Conservation (phyloP, 2,888 invertebrate species). For the Eumerus sabulonum region DNA sequence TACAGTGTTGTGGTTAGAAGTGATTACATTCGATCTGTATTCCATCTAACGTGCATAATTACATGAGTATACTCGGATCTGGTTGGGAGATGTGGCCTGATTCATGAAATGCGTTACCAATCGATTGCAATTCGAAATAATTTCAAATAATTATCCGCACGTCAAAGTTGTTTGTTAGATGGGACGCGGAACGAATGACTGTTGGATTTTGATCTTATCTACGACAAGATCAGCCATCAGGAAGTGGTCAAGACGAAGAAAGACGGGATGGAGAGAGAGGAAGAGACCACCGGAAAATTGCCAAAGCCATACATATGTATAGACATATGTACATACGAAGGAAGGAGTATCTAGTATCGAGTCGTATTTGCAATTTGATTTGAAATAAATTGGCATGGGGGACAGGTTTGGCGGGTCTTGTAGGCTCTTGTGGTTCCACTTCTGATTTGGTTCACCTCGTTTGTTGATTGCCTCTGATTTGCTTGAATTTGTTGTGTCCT, state of each 20-base stretch:
- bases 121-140: slow-evolving; percentile 64
- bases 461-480: slow-evolving; percentile 60
- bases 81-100: slow-evolving; percentile 41
- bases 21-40: slow-evolving; percentile 31
- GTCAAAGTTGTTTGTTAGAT: slow-evolving; percentile 65
- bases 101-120: slow-evolving; percentile 52
- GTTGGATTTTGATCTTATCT: slow-evolving; percentile 60
- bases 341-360: slow-evolving; percentile 27
- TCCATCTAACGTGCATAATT: slow-evolving; percentile 44
- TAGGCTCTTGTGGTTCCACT: slow-evolving; percentile 51
- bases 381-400: slow-evolving; percentile 64
- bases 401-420: slow-evolving; percentile 62
- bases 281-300: slow-evolving; percentile 43
- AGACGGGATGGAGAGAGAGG: background rate
- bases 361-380: slow-evolving; percentile 59
- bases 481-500: slow-evolving; percentile 49
- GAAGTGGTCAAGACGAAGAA: slow-evolving; percentile 34
- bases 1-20: slow-evolving; percentile 20
- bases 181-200: slow-evolving; percentile 32
- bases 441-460: slow-evolving; percentile 64
- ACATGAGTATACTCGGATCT: slow-evolving; percentile 3
- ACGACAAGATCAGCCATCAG: slow-evolving; percentile 55
- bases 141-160: slow-evolving; percentile 66
- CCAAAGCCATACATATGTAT: slow-evolving; percentile 24
- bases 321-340: slow-evolving; percentile 1